Evolutionary conservation across 1,140 invertebrate genomes (phyloP).

Genomic region (Hypsibius dujardini): DNA sequence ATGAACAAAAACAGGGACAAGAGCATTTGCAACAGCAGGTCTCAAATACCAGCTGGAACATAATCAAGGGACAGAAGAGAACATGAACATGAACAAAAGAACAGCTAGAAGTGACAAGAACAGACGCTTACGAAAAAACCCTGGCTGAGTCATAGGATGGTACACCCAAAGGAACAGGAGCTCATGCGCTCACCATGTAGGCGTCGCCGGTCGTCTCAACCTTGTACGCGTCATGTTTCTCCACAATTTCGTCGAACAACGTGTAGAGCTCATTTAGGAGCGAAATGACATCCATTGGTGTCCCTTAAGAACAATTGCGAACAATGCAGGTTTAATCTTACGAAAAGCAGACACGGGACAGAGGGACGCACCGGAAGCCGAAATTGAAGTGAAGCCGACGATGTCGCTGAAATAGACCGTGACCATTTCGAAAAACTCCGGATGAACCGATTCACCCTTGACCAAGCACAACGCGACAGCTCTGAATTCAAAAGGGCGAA

Average conservation of each 20-base stretch:
- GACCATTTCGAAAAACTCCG: slow-evolving; percentile 45
- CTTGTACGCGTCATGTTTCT: slow-evolving; percentile 32
- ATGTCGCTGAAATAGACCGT: slow-evolving; percentile 66
- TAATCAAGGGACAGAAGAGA: too few species aligned
- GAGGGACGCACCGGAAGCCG: slow-evolving; percentile 65
- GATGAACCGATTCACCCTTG: neutral
- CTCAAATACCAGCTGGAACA: too few species aligned
- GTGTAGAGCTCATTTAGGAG: slow-evolving; percentile 35
- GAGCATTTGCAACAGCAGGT: too few species aligned
- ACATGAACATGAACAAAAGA: too few species aligned
- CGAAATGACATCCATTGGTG: slow-evolving; percentile 32
- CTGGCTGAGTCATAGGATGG: too few species aligned
- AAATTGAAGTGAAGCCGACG: slow-evolving; percentile 57
- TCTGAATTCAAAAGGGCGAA: neutral
- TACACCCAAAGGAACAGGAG: too few species aligned
- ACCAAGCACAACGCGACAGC: slow-evolving; percentile 1
- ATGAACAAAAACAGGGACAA: too few species aligned
- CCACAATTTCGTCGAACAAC: slow-evolving; percentile 31
- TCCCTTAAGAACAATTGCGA: too few species aligned
- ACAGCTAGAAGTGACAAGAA: too few species aligned
- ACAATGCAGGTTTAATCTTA: too few species aligned
- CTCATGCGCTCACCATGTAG: slow-evolving; percentile 9
- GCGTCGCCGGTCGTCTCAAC: slow-evolving; percentile 28
- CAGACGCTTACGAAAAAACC: too few species aligned
- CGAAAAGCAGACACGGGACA: too few species aligned